phyloP scores from a whole-genome alignment of 2,797 vertebrate genomes.

The Chanos chanos region DNA sequence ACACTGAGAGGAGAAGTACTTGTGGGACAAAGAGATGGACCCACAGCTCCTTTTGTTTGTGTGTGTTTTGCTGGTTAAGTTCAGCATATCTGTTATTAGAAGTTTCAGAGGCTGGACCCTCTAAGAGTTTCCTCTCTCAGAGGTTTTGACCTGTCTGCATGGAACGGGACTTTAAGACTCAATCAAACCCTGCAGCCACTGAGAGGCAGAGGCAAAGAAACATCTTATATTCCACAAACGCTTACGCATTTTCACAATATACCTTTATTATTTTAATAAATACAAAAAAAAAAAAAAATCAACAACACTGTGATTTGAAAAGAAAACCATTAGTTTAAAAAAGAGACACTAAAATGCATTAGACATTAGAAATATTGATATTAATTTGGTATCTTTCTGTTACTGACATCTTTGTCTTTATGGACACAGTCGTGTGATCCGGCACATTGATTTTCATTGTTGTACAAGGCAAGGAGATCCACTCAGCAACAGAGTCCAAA shows the following conservation, averaged over 20 bases:
- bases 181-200: too few relatives aligned
- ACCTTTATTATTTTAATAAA: conserved; percentile 86
- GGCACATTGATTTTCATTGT: conserved; percentile 58
- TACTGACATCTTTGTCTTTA: conserved; percentile 73
- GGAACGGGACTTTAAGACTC: too few relatives aligned
- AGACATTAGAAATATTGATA: conserved; percentile 77
- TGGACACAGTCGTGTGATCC: conserved; percentile 64
- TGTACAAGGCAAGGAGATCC: conserved; percentile 59
- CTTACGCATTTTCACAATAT: conserved; percentile 84
- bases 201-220: too few relatives aligned
- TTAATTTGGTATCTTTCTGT: conserved; percentile 81
- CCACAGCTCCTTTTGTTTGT: too few relatives aligned
- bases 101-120: too few relatives aligned
- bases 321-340: conserved; percentile 67
- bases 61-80: too few relatives aligned
- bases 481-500: conserved; percentile 56
- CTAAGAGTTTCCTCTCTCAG: too few relatives aligned
- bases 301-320: conserved; percentile 75
- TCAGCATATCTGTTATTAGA: too few relatives aligned
- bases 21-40: conserved; percentile 52
- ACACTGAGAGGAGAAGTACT: conserved; percentile 60
- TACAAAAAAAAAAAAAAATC: conserved; percentile 82
- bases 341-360: conserved; percentile 76
- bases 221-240: conserved; percentile 71
- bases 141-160: too few relatives aligned